Evolutionary conservation across 2,113 vertebrate genomes (phyloP), one percentile per base, ranked within the genome.

Genomic region (Charina bottae): DNA sequence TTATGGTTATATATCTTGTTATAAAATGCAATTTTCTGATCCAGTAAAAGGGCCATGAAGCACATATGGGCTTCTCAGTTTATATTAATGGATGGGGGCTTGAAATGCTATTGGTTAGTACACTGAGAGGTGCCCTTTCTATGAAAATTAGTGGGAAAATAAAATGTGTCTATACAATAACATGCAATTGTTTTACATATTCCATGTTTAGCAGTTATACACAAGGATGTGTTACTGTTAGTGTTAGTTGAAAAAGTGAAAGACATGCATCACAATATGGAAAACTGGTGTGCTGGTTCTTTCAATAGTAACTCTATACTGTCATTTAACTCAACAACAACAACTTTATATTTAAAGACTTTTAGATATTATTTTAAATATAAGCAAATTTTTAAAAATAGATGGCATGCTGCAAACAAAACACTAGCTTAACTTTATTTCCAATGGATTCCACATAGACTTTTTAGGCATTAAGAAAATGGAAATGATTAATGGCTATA

Each of bases 21-120:
- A 78, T 78, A 78, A 78, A 78, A 78, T 42, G 72, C 72, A 78
- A 85, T 85, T 28, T 54, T 53, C 53, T 85, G 84, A 85, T 28
- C 26, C 9, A 85, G 24, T 53, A 54, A 28, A 54, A 85, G 84
- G 53, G 23, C 49, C 53, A 85, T 54, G 46, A 85, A 54, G 84
- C 53, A 85, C 84, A 62, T 64, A 89, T 64, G n/a, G 88, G 28
- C 19, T 89, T 89, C 26, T 54, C 46, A 54, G 88, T 68, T 72
- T 64, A 33, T 33, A 21, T 55, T 89, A 89, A 89, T 33, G 26
- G 13, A 55, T 19, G 49, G 88, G 28, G 21, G 6, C 72, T 78
- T 78, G 33, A 42, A 78, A 54, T 54, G 12, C 37, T 60, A n/a
- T 33, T 72, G 28, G 17, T 55, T 68, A 28, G 60, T 28, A n/a